These are phyloP conservation scores for Phaethon lepturus DNA, from an alignment of 2,113 vertebrate species.

Conservation along the genomic window DNA sequence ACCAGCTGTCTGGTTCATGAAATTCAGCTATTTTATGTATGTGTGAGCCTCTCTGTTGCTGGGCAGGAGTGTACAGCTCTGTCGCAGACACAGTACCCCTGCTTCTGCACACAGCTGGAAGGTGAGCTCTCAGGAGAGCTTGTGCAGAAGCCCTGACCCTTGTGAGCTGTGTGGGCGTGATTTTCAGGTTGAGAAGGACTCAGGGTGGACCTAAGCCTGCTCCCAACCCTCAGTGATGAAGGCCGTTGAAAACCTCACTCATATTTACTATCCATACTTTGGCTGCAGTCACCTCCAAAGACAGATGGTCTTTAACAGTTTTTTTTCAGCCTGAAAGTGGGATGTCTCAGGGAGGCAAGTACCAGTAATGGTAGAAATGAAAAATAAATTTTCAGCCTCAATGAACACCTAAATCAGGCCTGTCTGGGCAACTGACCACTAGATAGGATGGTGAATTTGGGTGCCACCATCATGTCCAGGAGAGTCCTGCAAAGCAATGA, in stretches of 20 bases:
- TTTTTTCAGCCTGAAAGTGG: background rate
- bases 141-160: background rate
- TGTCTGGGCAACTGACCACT: background rate
- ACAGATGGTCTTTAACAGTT: background rate
- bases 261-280: background rate
- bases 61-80: background rate
- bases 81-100: background rate
- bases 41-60: background rate
- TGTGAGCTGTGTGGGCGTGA: background rate
- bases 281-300: background rate
- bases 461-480: background rate
- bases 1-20: background rate
- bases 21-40: background rate
- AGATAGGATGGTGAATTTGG: background rate
- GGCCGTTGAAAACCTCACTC: background rate
- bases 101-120: background rate
- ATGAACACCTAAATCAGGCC: background rate
- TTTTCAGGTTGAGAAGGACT: background rate
- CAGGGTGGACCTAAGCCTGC: background rate
- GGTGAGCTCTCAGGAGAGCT: background rate
- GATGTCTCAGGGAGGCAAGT: background rate
- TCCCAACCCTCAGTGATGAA: background rate
- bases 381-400: background rate
- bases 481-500: background rate
- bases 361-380: background rate